Evolutionary conservation across 2,888 invertebrate genomes (phyloP).

Genomic region (Xestobium rufovillosum): DNA sequence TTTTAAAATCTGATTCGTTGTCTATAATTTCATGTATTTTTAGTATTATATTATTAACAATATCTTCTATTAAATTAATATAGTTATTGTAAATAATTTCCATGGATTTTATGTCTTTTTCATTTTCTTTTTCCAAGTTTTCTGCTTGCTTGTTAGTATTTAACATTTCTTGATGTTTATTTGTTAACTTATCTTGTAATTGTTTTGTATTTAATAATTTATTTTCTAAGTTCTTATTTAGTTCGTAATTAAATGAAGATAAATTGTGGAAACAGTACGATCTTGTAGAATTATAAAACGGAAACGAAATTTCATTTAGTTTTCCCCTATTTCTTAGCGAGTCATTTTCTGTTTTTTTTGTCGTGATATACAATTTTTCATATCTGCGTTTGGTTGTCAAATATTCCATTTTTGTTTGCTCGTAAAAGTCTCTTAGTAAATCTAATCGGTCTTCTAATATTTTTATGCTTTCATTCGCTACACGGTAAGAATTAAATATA

Average conservation of each 20-base stretch:
- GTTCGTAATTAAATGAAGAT: too few relatives aligned
- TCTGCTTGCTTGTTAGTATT: background rate
- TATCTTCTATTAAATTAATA: background rate
- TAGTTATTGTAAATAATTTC: background rate
- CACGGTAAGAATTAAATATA: background rate
- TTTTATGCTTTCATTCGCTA: too few relatives aligned
- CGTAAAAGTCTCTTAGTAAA: background rate
- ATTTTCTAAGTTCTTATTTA: too few relatives aligned
- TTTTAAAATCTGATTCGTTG: background rate
- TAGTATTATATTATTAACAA: background rate
- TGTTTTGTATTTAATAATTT: too few relatives aligned
- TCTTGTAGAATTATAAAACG: too few relatives aligned
- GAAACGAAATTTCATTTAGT: background rate
- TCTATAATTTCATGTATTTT: background rate
- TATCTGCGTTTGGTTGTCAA: background rate
- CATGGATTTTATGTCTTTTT: background rate
- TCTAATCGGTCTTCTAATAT: too few relatives aligned
- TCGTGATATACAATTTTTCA: background rate
- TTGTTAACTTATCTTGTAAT: too few relatives aligned
- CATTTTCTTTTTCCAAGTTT: background rate
- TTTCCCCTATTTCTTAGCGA: background rate
- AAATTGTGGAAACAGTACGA: too few relatives aligned
- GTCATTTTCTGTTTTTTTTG: background rate
- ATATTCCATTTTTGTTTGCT: background rate
- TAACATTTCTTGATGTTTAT: background rate